phyloP scores from a whole-genome alignment of 2,113 vertebrate species.

The Eudyptes chrysolophus region DNA sequence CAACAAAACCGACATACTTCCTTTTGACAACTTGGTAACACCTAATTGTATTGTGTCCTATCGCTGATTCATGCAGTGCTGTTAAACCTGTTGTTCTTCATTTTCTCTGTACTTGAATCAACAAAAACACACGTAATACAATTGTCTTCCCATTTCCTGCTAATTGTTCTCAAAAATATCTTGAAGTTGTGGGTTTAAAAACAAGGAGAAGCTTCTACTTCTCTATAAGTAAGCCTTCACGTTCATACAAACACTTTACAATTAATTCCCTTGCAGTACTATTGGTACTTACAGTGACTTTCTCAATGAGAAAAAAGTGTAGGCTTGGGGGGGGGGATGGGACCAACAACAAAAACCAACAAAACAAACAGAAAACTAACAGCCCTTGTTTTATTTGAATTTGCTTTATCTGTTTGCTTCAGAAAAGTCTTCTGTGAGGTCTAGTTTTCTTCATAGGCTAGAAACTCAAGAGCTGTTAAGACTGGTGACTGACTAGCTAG shows the following conservation, averaged over 20 bases:
- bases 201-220: neutral
- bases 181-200: neutral
- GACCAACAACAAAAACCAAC: too few relatives aligned
- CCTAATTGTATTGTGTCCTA: neutral
- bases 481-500: neutral
- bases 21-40: neutral
- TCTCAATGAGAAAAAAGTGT: neutral
- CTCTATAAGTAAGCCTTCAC: neutral
- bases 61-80: neutral
- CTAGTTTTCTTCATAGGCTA: neutral
- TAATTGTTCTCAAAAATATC: neutral
- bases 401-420: neutral
- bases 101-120: neutral
- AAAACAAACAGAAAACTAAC: neutral
- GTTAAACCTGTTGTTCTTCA: slow-evolving; percentile 18
- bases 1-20: neutral
- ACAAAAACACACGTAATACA: neutral
- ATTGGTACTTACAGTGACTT: neutral
- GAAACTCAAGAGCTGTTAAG: neutral
- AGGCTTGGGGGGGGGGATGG: neutral
- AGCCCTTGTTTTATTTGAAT: neutral
- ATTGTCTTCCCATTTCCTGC: neutral
- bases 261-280: neutral
- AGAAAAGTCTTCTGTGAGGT: neutral
- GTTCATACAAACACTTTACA: neutral